These are phyloP conservation scores for Troides aeacus DNA, from an alignment of 2,888 invertebrate species.

Conservation along the genomic window DNA sequence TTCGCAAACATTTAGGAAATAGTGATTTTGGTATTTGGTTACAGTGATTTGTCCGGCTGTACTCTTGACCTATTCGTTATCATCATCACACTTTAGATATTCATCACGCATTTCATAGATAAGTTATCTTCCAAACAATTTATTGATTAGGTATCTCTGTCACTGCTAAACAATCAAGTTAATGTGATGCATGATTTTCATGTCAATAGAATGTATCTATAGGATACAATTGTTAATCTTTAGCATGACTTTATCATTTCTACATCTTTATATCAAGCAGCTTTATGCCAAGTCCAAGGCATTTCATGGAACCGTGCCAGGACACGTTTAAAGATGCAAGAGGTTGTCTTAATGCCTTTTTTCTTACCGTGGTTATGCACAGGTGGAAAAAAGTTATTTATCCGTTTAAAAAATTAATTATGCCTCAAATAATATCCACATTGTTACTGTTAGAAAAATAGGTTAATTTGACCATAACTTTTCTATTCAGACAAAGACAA, in stretches of 20 bases:
- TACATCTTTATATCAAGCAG: slow-evolving; percentile 26
- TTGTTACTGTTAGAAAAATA: no score
- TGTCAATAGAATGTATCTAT: slow-evolving; percentile 10
- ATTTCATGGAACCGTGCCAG: slow-evolving; percentile 26
- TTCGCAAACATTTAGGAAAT: not conserved
- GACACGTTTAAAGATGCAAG: slow-evolving; percentile 15
- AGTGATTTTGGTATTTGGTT: not conserved
- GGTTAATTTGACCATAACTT: no score
- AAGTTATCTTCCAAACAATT: not conserved
- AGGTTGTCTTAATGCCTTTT: slow-evolving; percentile 20
- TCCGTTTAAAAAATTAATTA: not conserved
- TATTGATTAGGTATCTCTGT: not conserved
- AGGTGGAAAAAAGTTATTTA: slow-evolving; percentile 12
- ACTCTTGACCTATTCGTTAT: not conserved
- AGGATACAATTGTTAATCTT: slow-evolving; percentile 21
- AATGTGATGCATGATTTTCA: not conserved
- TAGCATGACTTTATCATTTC: slow-evolving; percentile 16
- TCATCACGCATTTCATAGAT: not conserved
- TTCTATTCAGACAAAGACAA: no score
- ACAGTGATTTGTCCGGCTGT: not conserved
- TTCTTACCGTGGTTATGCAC: not conserved
- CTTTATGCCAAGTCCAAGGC: slow-evolving; percentile 27
- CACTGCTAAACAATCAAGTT: not conserved
- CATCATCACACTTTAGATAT: not conserved
- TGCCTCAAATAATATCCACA: no score